Evolutionary conservation across 2,797 vertebrate genomes (phyloP).

Genomic region (Pangasius macronema): DNA sequence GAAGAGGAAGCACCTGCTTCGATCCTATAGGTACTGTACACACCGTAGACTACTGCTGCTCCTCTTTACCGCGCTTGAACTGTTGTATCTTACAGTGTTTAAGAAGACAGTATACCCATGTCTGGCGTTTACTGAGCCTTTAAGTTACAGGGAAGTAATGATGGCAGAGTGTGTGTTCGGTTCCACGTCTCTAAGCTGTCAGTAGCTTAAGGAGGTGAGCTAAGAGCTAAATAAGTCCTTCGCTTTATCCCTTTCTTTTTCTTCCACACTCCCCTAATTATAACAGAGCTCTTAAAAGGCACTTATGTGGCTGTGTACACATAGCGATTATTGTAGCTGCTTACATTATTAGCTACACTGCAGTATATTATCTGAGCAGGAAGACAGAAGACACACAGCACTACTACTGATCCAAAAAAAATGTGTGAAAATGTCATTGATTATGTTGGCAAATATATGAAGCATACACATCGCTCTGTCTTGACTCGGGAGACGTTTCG

Average conservation of each 20-base stretch:
- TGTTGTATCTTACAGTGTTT: not conserved
- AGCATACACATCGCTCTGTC: not conserved
- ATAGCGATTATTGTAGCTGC: not conserved
- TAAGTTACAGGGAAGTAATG: not conserved
- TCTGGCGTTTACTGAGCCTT: not conserved
- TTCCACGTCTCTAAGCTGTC: conserved; percentile 18
- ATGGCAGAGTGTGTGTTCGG: not conserved
- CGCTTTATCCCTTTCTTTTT: conserved; percentile 3
- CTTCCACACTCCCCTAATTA: not conserved
- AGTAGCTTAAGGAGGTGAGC: conserved; percentile 23
- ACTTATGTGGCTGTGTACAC: not conserved
- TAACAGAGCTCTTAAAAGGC: not conserved
- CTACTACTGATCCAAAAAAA: not conserved
- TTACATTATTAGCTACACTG: not conserved
- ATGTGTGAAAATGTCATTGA: not conserved
- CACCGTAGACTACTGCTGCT: not conserved
- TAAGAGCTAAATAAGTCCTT: not conserved
- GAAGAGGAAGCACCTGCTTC: conserved; percentile 55
- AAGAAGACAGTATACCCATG: not conserved
- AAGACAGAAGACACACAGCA: not conserved
- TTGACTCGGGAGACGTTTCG: not conserved
- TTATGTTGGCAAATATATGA: not conserved
- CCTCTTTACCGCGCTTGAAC: not conserved
- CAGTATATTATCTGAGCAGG: not conserved
- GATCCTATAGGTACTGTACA: conserved; percentile 52